Evolutionary conservation across 2,888 invertebrate genomes (phyloP), one percentile per base, ranked within the genome.

Genomic region (Eupelmus urozonus): DNA sequence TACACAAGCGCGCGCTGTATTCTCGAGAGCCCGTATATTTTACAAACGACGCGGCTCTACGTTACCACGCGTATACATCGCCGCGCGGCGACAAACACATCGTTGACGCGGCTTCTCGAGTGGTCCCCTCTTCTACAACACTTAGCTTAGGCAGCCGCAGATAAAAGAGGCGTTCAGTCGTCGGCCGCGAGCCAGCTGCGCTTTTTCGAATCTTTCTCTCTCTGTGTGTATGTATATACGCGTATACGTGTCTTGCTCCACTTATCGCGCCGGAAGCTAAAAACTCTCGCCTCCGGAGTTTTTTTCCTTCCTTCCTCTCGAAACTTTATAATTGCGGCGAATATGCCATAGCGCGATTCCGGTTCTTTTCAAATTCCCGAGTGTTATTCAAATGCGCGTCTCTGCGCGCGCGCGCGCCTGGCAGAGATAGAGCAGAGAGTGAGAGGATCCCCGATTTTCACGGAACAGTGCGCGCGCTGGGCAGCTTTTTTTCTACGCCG

Each of bases 191-290:
- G 45, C 45, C 34, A 34, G 34, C 34, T 34, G 34, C 34, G 34
- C 34, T 34, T 34, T 34, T 34, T 11, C 49, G 49, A 49, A n/a
- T 49, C 11, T 5, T 5, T 49, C 49, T 49, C 16, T 16, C 11
- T n/a, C n/a, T n/a, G n/a, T n/a, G n/a, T n/a, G n/a, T n/a, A n/a
- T n/a, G n/a, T n/a, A n/a, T n/a, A n/a, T n/a, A n/a, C n/a, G n/a
- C n/a, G n/a, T n/a, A n/a, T n/a, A n/a, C n/a, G 9, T 9, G 34
- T 66, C 77, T 66, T 67, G 77, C 66, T 73, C 72, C 77, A 78
- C 67, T 78, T 72, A 40, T 42, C 51, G 40, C 25, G 34, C 63
- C 72, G 72, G 63, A 72, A 72, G 53, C 51, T 55, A 59, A 66
- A 66, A 57, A 57, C 53, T 5, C 23, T 20, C 16, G 13, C 9